Percentiles rank a stretch among this genome's conserved stretches.
Evolutionary conservation across 1,140 invertebrate species (phyloP).

Genomic region (Drosophila littoralis): DNA sequence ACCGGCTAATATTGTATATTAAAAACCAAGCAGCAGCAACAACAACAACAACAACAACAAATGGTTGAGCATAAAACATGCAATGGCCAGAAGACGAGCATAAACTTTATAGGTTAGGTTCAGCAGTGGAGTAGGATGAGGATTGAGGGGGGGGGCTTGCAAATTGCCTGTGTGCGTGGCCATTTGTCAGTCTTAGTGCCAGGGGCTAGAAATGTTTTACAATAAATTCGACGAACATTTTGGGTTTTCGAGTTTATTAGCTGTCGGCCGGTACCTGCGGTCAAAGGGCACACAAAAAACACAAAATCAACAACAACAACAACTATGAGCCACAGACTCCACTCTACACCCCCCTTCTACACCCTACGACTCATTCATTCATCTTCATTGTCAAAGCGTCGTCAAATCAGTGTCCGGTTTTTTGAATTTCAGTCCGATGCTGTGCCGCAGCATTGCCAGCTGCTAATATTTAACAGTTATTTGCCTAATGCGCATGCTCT

Average conservation of each 20-base stretch:
- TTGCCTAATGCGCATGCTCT: slow-evolving; percentile 46
- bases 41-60: slow-evolving; percentile 36
- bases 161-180: slow-evolving; percentile 70
- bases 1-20: slow-evolving; percentile 75
- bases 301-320: slow-evolving; percentile 3
- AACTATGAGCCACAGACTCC: neutral
- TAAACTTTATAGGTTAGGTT: slow-evolving; percentile 36
- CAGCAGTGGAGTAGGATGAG: neutral
- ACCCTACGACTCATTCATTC: slow-evolving; percentile 38
- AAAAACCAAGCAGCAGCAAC: slow-evolving; percentile 48
- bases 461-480: slow-evolving; percentile 15
- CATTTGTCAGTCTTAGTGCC: slow-evolving; percentile 76
- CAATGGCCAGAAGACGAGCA: slow-evolving; percentile 38
- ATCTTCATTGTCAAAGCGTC: slow-evolving; percentile 62
- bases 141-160: slow-evolving; percentile 33
- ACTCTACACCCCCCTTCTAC: neutral
- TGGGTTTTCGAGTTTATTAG: slow-evolving; percentile 73
- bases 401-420: slow-evolving; percentile 64
- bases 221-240: slow-evolving; percentile 76
- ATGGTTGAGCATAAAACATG: slow-evolving; percentile 49
- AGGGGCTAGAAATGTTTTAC: slow-evolving; percentile 64
- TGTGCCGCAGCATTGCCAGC: slow-evolving; percentile 59
- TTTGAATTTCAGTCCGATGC: slow-evolving; percentile 35
- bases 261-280: slow-evolving; percentile 69
- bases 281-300: slow-evolving; percentile 55